phyloP scores from a whole-genome alignment of 1,140 invertebrate genomes.

The Acyrthosiphon pisum region DNA sequence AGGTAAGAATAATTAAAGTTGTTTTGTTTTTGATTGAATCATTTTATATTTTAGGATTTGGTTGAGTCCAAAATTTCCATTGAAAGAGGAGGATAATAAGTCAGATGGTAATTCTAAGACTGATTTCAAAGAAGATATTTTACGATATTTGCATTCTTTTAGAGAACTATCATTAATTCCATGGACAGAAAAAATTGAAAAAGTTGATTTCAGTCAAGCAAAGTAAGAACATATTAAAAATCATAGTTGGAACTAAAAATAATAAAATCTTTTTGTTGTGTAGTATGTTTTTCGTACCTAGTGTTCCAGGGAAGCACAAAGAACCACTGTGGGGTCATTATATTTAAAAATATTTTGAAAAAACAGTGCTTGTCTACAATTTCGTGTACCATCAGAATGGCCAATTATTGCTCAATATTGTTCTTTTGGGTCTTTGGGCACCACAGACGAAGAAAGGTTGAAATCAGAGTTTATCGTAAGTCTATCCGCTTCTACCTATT shows the following conservation, averaged over 20 bases:
- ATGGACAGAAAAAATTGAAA: constrained; percentile 78
- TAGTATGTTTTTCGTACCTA: constrained; percentile 85
- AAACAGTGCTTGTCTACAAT: constrained; percentile 71
- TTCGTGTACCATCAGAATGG: constrained; percentile 70
- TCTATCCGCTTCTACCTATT: neutral
- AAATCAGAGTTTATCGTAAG: constrained; percentile 38
- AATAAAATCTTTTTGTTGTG: constrained; percentile 59
- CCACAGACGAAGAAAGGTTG: constrained; percentile 72
- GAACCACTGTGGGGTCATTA: constrained; percentile 74
- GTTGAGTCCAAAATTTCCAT: constrained; percentile 50
- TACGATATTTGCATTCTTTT: constrained; percentile 83
- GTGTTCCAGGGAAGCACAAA: constrained; percentile 80
- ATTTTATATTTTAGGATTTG: constrained; percentile 55
- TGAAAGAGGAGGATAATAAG: neutral
- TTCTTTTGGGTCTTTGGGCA: constrained; percentile 86
- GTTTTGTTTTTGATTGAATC: neutral
- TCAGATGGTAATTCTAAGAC: constrained; percentile 77
- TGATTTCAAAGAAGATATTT: constrained; percentile 82
- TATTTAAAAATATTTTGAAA: constrained; percentile 72
- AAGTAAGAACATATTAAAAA: constrained; percentile 68
- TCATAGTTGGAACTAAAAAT: neutral
- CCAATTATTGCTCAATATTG: constrained; percentile 84
- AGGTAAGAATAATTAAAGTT: constrained; percentile 69
- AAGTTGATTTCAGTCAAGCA: constrained; percentile 79
- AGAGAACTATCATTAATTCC: constrained; percentile 71